phyloP scores from a whole-genome alignment of 2,797 vertebrate species.

The Lepilemur septentrionalis region DNA sequence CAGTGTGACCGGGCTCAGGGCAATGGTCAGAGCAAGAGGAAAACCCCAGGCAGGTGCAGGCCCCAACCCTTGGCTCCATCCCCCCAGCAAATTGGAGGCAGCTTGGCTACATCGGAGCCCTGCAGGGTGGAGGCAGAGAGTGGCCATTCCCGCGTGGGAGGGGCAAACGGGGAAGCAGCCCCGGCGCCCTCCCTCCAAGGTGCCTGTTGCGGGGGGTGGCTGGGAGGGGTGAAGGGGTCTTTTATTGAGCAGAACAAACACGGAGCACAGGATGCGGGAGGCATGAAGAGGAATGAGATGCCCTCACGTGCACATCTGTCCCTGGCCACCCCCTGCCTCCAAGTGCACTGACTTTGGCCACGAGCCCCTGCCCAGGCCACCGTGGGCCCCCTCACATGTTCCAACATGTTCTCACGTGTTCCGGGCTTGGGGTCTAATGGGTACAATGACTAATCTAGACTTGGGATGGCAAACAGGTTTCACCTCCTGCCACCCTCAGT shows the following conservation, averaged over 20 bases:
- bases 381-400: not conserved
- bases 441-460: not conserved
- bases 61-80: not conserved
- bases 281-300: not conserved
- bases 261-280: not conserved
- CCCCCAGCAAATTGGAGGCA: not conserved
- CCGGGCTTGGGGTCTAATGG: not conserved
- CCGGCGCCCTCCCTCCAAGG: not conserved
- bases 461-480: not conserved
- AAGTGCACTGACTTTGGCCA: not conserved
- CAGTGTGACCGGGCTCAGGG: not conserved
- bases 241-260: not conserved
- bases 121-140: not conserved
- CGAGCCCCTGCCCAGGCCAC: not conserved
- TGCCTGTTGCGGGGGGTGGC: not conserved
- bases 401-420: not conserved
- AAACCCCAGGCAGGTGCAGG: not conserved
- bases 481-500: not conserved
- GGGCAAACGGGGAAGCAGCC: not conserved
- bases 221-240: not conserved
- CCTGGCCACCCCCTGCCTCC: not conserved
- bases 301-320: not conserved
- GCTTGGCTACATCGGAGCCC: not conserved
- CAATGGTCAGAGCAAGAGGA: not conserved
- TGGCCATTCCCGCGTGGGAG: not conserved